Conservation (phyloP, 2,113 vertebrate species). For the Ochotona curzoniae region DNA sequence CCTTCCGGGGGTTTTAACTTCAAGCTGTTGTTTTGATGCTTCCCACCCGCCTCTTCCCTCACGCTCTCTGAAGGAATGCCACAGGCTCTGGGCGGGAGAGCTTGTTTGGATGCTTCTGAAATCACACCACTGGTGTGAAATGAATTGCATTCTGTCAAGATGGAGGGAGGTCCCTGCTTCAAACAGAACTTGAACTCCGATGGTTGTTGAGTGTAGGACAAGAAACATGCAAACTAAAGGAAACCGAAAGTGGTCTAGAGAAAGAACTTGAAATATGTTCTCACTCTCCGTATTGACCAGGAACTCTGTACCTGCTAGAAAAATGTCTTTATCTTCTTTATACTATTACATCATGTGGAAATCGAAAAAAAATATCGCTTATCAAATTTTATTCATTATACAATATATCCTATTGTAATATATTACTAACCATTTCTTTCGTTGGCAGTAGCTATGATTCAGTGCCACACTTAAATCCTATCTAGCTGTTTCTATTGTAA, state of each 20-base stretch:
- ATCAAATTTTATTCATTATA: conserved; percentile 8
- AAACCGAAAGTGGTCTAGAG: background rate
- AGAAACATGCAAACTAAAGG: conserved; percentile 19
- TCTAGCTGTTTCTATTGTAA: background rate
- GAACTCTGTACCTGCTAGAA: background rate
- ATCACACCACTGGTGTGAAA: background rate
- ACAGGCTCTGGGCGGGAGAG: background rate
- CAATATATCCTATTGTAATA: background rate
- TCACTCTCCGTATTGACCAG: background rate
- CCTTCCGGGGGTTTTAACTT: background rate
- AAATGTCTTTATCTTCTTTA: background rate
- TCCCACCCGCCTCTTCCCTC: background rate
- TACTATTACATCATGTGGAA: conserved; percentile 6
- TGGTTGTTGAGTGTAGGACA: background rate
- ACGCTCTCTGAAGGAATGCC: conserved; percentile 8
- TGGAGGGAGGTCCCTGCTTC: background rate
- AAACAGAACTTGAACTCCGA: conserved; percentile 44
- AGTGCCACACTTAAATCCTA: conserved; percentile 26
- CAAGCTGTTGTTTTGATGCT: background rate
- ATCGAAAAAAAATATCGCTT: background rate
- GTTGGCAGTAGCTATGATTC: conserved; percentile 33
- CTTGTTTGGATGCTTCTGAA: background rate
- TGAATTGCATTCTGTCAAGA: background rate
- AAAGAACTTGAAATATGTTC: conserved; percentile 10
- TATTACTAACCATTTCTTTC: conserved; percentile 23